These are phyloP conservation scores for Melanotaenia maccullochi DNA, from an alignment of 2,797 vertebrate species.

Conservation along the genomic window DNA sequence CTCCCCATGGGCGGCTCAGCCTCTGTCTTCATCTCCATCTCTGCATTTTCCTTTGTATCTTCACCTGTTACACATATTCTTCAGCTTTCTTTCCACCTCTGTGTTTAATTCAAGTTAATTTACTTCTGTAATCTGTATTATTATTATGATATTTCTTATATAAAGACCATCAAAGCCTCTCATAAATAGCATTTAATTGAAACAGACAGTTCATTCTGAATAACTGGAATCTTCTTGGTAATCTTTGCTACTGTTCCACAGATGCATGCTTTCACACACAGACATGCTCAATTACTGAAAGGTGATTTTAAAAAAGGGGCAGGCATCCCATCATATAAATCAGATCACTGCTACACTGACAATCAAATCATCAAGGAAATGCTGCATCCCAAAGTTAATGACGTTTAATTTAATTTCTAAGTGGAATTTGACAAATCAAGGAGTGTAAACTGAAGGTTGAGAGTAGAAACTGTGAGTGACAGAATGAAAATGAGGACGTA, in stretches of 20 bases:
- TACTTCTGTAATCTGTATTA: neutral
- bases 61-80: constrained; percentile 23
- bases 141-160: constrained; percentile 13
- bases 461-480: constrained; percentile 34
- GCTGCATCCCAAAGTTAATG: constrained; percentile 6
- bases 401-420: constrained; percentile 4
- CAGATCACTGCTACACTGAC: neutral
- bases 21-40: constrained; percentile 12
- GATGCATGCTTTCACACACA: constrained; percentile 7
- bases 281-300: constrained; percentile 1
- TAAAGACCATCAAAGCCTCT: constrained; percentile 21
- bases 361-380: constrained; percentile 9
- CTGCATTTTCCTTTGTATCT: constrained; percentile 15
- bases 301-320: neutral
- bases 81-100: constrained; percentile 5
- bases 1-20: constrained; percentile 19
- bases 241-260: constrained; percentile 6
- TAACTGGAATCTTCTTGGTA: neutral
- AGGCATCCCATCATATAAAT: neutral
- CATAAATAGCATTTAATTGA: constrained; percentile 2
- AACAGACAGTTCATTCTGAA: constrained; percentile 22
- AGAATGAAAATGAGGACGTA: constrained; percentile 18
- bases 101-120: constrained; percentile 12
- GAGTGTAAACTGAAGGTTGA: constrained; percentile 15
- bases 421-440: constrained; percentile 3